phyloP scores from a whole-genome alignment of 2,888 invertebrate species.

The Chalcosyrphus nemorum region DNA sequence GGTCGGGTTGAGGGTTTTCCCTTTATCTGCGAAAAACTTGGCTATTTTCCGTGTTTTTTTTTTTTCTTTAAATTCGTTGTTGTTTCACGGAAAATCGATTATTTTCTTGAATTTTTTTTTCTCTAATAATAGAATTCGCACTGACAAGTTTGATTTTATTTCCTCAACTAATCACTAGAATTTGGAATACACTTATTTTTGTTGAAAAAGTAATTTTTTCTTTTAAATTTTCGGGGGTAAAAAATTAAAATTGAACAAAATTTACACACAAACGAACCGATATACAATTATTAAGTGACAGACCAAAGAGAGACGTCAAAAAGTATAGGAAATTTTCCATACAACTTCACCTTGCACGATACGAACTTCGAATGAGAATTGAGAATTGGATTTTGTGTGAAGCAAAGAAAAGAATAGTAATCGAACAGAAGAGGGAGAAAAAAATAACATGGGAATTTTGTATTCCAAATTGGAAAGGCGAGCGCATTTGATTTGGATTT shows the following conservation, averaged over 20 bases:
- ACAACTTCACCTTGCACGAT: conserved; percentile 61
- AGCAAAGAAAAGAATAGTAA: background rate
- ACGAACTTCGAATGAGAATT: conserved; percentile 66
- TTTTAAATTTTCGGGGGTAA: background rate
- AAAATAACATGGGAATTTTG: background rate
- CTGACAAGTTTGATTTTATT: background rate
- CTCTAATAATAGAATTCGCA: conserved; percentile 17
- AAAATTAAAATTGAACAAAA: conserved; percentile 45
- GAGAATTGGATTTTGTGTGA: conserved; percentile 24
- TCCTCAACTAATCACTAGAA: background rate
- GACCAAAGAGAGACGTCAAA: conserved; percentile 46
- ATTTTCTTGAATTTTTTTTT: conserved; percentile 24
- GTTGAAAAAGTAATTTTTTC: background rate
- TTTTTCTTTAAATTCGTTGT: conserved; percentile 48
- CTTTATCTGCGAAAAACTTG: conserved; percentile 16
- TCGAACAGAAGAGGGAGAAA: background rate
- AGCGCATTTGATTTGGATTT: background rate
- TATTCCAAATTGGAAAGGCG: background rate
- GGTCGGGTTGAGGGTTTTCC: too few relatives aligned
- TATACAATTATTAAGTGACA: conserved; percentile 55
- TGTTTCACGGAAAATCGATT: conserved; percentile 70
- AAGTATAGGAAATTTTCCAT: conserved; percentile 7
- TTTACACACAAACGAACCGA: conserved; percentile 51
- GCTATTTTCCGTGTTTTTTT: conserved; percentile 16
- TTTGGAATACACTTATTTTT: background rate